Base-by-base conservation (phyloP, 2,888 invertebrate genomes). In the Ornithoptera priamus region DNA sequence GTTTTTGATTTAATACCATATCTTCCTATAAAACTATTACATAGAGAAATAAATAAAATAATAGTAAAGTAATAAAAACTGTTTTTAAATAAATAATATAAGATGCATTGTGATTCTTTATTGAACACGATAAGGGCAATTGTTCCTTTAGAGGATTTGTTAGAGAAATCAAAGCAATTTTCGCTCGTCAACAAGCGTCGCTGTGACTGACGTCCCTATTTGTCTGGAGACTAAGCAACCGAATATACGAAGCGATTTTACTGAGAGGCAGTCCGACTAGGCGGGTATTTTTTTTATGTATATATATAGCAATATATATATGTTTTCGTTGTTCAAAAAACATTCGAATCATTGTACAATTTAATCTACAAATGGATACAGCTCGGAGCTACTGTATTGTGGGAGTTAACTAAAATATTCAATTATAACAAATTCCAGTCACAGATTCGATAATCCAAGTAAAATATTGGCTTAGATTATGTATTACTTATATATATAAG, bases 91-190 rank as follows among this genome's bases (percentile, higher is more conserved):
- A 59, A 53, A 59, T 57, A 66, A 36, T 61, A 22, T 56, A 57
- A 15, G 17, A 22, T 63, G 59, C 70, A 63, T 42, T 36, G 66
- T 39, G 60, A 62, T 70, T 67, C 63, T 64, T 62, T 61, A 69
- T 63, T 61, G 46, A 67, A 70, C 60, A 50, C 64, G 60, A 67
- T 78, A 75, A 75, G 71, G 75, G 75, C 75, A 78, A 80, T 79
- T 78, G 79, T 82, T 76, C 73, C 77, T 78, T 72, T 42, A 69
- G 70, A 75, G 76, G 78, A 81, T 80, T 84, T 82, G 81, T 80
- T 79, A 77, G 82, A 78, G 81, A 86, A 46, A 86, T 85, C 85
- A 81, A 83, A 85, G 83, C 84, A 81, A 85, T 85, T 85, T 82
- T 79, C 82, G 80, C 81, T 83, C 82, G 83, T 86, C 85, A 85